Percentiles rank a stretch among this genome's conserved stretches.
Conservation (phyloP, 2,888 invertebrate genomes). For the Sinopyrophorus schimmeli region DNA sequence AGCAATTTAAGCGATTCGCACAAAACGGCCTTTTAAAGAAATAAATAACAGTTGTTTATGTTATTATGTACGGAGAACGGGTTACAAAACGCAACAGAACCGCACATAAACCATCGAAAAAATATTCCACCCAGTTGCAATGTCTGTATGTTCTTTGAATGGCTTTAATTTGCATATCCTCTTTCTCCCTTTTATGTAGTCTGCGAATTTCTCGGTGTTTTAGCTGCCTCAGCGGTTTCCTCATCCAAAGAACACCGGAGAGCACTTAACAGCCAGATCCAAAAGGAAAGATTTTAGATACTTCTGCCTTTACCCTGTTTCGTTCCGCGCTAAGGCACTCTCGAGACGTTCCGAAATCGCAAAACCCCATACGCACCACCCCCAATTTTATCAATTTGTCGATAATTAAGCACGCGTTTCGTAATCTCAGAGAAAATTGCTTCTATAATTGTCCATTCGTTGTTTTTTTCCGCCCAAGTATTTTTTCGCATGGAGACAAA, state of each 20-base stretch:
- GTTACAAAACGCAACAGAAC: too few species aligned
- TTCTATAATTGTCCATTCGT: too few species aligned
- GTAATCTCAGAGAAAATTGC: too few species aligned
- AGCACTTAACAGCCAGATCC: conserved; percentile 36
- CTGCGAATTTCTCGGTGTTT: conserved; percentile 34
- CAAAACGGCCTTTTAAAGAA: too few species aligned
- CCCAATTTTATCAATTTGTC: too few species aligned
- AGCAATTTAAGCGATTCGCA: too few species aligned
- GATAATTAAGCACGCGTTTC: too few species aligned
- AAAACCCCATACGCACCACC: too few species aligned
- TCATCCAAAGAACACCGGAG: conserved; percentile 36
- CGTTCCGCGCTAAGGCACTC: conserved; percentile 9
- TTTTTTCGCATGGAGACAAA: too few species aligned
- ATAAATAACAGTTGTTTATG: too few species aligned
- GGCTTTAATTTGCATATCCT: conserved; percentile 37
- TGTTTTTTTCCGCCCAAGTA: too few species aligned
- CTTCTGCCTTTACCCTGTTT: conserved; percentile 19
- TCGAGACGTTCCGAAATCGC: conserved; percentile 8
- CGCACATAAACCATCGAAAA: conserved; percentile 4
- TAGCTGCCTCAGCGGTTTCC: conserved; percentile 36
- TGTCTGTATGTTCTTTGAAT: conserved; percentile 22
- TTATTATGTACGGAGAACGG: too few species aligned
- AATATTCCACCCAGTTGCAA: conserved; percentile 12
- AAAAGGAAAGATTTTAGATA: conserved; percentile 14
- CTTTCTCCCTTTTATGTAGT: conserved; percentile 34